Evolutionary conservation across 2,113 vertebrate species (phyloP), one percentile per base, ranked within the genome.

Genomic region (Butorides virescens): DNA sequence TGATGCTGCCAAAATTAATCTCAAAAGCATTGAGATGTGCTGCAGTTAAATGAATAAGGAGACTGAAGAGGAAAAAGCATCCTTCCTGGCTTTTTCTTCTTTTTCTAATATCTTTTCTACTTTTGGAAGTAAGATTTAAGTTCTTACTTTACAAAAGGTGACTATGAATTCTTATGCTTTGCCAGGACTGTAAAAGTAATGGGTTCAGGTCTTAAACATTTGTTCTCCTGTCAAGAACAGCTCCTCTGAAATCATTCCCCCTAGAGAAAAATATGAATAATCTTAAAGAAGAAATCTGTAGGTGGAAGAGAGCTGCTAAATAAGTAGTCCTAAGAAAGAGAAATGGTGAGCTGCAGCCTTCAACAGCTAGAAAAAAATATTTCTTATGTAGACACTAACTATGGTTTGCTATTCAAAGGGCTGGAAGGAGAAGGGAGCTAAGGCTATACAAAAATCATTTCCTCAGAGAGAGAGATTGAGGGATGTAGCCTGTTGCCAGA

Each of bases 241-340:
- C 70, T 95, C 55, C 59, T 92, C 58, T 92, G 80, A 89, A 97
- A 93, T 93, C 46, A 90, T 93, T 82, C 32, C 19, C 65, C 56
- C 80, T 56, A 34, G 70, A 91, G 80, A 87, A 91, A 85, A 84
- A 81, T 75, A 88, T 32, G 78, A 97, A 85, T 78, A 88, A 76
- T 96, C 91, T 75, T 89, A 56, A 95, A 93, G 87, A 94, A 81
- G 90, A 96, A 94, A 92, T 62, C 72, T 72, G 95, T 91, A 70
- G 89, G 91, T 2, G 56, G 91, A 67, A 85, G 71, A 79, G 84
- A 84, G 70, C 53, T 93, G 71, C 91, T 96, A 93, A 92, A 73
- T 85, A 91, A 96, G 87, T 87, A 82, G 70, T 91, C 55, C 46
- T 83, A 92, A 89, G 89, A 89, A 93, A 74, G 63, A 83, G 78